Base-by-base conservation (phyloP, 1,140 invertebrate genomes). In the Drosophila teissieri region DNA sequence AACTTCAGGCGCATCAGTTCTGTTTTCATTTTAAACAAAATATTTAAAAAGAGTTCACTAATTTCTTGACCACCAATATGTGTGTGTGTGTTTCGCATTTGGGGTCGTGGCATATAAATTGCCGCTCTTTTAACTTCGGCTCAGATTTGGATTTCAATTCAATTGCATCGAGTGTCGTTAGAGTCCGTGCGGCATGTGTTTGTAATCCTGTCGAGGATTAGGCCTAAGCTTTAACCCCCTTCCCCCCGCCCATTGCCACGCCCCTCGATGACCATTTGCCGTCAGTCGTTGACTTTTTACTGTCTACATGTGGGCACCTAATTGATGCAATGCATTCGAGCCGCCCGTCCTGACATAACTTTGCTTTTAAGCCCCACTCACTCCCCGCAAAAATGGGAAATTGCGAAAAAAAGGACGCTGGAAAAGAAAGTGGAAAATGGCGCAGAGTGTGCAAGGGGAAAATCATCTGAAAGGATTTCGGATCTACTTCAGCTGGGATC, bases 211-310 rank as follows among this genome's bases (percentile, higher is more conserved):
- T 37, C 39, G 17, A 49, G 54, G 65, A 24, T 70, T 72, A 72
- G 65, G 53, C 65, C 65, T 58, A 72, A 72, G 65, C 65, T 17
- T 40, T 37, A 36, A 36, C 51, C 8, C 8, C 31, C 31, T 2
- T 3, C 7, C 31, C 7, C 7, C 31, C 31, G 36, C 3, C 15
- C 12, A 8, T 36, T n/a, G 15, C 44, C 36, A 15, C 34, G n/a
- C 46, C 44, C 44, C 37, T 44, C 54, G 53, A 44, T 72, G 65
- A 45, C 68, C 54, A 51, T 72, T 45, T 58, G 54, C 15, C 31
- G 37, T n/a, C 53, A 68, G 68, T 72, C 68, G 68, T 72, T 72
- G 68, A 72, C 65, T 72, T 72, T 72, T 70, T 72, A 72, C 68
- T 70, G 53, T 58, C 63, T 69, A 72, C 52, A 72, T 72, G 68